phyloP scores from a whole-genome alignment of 2,888 invertebrate genomes.

The Drosophila macrospina region DNA sequence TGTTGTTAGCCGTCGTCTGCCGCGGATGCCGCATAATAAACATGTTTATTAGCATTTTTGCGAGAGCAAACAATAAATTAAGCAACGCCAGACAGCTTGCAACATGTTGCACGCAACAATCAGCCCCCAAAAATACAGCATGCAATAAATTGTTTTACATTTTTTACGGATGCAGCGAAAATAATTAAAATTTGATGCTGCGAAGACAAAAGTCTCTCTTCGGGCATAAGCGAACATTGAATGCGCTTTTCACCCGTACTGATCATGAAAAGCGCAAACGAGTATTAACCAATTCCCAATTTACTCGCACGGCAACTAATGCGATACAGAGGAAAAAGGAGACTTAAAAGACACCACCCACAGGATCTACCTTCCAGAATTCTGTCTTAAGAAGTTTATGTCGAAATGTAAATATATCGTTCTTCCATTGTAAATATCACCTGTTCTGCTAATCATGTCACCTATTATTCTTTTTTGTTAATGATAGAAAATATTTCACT shows the following conservation, averaged over 20 bases:
- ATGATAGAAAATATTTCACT: too few species aligned
- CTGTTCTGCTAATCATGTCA: too few species aligned
- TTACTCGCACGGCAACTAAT: too few species aligned
- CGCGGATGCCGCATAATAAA: conserved; percentile 71
- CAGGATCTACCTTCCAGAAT: too few species aligned
- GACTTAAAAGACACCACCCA: too few species aligned
- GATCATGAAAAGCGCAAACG: too few species aligned
- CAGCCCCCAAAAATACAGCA: conserved; percentile 61
- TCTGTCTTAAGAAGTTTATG: too few species aligned
- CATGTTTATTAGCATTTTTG: conserved; percentile 79
- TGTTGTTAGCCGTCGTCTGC: conserved; percentile 26
- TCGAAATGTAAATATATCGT: too few species aligned
- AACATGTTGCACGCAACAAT: conserved; percentile 79
- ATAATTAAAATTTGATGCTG: conserved; percentile 19
- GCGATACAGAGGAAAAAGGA: too few species aligned
- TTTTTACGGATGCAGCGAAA: conserved; percentile 42
- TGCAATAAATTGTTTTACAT: conserved; percentile 61
- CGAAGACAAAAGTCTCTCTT: conserved; percentile 4
- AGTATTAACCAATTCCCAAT: too few species aligned
- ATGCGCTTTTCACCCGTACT: conserved; percentile 31
- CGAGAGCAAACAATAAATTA: conserved; percentile 71
- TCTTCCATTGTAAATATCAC: not conserved
- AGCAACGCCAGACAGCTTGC: conserved; percentile 61
- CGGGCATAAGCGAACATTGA: conserved; percentile 7
- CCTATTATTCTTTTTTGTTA: too few species aligned